Base-by-base conservation (phyloP, 2,113 vertebrate species). In the Nothocercus julius region DNA sequence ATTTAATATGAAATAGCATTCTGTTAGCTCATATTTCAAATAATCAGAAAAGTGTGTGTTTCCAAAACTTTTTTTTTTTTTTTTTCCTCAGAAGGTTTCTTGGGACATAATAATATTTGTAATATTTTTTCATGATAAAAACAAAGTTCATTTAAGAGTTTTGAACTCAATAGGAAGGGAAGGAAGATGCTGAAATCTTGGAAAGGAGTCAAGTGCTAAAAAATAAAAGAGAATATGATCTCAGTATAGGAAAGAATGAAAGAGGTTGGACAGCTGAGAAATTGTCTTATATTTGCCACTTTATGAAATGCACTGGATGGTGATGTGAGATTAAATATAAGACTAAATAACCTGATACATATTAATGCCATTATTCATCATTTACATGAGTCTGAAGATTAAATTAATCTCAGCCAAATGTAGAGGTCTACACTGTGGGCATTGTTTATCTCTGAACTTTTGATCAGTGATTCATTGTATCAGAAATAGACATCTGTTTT, bases 381-480 rank as follows among this genome's bases (percentile, higher is more conserved):
- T 12, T 87, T 64, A 82, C 30, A 51, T 76, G 30, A 76, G 11
- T 68, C 30, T 78, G 13, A 76, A 59, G 85, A 68, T 61, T 8
- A 9, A 67, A 90, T 82, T 75, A 70, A 47, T 75, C 70, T 11
- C 67, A 54, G 59, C 11, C 85, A 59, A 44, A 5, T 67, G 66
- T 32, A 79, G 6, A 63, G 5, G 5, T 40, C n/a, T 75, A 8
- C 38, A 63, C 27, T 63, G 22, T 72, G n/a, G 21, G 59, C 22
- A 40, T n/a, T 38, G 13, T 47, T 92, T 36, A 75, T 51, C 24
- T 82, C 27, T 79, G 42, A 92, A 76, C 4, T 85, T 88, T 44
- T 0, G 0, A 47, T 49, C 63, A 3, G 17, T 63, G 51, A 49
- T 67, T 82, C 36, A 59, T 75, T 2, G 5, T 42, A 63, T 8